Conservation (phyloP, 35 echinoderm and acorn worm species). For the Diadema setosum region DNA sequence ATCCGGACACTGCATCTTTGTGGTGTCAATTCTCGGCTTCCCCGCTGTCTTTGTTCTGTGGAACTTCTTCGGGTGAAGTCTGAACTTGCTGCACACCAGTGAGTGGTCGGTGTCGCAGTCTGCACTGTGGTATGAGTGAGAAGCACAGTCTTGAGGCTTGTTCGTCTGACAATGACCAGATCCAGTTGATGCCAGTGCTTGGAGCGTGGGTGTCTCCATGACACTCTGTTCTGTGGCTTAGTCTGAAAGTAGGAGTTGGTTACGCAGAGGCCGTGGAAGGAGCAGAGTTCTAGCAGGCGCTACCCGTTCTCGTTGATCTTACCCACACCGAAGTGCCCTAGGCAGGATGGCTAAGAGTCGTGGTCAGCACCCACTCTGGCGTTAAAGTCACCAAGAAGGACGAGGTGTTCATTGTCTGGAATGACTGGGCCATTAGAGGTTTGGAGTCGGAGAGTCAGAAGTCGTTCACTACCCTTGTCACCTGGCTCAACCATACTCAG, state of each 20-base stretch:
- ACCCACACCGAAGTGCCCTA: constrained; percentile 24
- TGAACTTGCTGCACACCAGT: constrained; percentile 18
- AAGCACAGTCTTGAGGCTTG: constrained; percentile 16
- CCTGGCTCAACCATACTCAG: not conserved
- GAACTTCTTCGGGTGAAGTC: not conserved
- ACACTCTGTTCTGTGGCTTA: constrained; percentile 43
- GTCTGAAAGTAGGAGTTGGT: constrained; percentile 60
- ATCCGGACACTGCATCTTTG: not conserved
- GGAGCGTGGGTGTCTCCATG: constrained; percentile 47
- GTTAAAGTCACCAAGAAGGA: constrained; percentile 44
- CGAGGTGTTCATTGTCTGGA: constrained; percentile 14
- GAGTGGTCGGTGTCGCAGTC: too few species aligned
- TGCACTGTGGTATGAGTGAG: constrained; percentile 48
- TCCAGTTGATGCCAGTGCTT: constrained; percentile 56
- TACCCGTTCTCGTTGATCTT: constrained; percentile 62
- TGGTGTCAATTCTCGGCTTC: not conserved
- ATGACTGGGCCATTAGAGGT: not conserved
- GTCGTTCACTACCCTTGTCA: too few species aligned
- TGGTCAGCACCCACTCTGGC: constrained; percentile 31
- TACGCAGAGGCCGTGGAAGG: constrained; percentile 27
- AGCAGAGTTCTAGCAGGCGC: not conserved
- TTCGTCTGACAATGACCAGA: constrained; percentile 9
- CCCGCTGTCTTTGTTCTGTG: not conserved
- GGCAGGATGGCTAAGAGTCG: not conserved
- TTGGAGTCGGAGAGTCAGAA: too few species aligned